Base-by-base conservation (phyloP, 1,140 invertebrate species). In the Hycleus phaleratus region DNA sequence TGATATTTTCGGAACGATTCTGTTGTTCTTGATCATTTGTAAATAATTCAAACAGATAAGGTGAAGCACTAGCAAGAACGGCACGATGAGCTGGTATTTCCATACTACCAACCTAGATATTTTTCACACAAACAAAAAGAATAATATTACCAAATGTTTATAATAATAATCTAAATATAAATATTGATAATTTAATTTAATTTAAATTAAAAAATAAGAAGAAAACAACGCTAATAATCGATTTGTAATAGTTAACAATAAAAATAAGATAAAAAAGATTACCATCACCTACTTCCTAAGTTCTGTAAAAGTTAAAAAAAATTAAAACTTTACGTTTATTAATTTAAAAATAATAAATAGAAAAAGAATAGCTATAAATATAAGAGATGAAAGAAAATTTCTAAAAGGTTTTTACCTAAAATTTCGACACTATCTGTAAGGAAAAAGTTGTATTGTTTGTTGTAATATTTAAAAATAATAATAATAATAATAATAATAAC, bases 11-110 rank as follows among this genome's bases (percentile, higher is more conserved):
- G 47, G 69, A 54, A 63, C 71, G 56, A 68, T 75, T 69, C 71
- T 75, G 60, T 49, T 68, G 63, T 63, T 86, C 82, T 58, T 71
- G 66, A 65, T 86, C 82, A 10, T 77, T 77, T 10, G 79, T 79
- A 71, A 92, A 90, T 64, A 90, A 74, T 66, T 91, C 86, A 63
- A 91, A 84, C 11, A 93, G 76, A 73, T 87, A 87, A 2, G 86
- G 84, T 55, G 86, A 88, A 25, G 83, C 84, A 58, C 85, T 83
- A 1, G 87, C 88, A 45, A 93, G 72, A 24, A 92, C 86, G 38
- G 84, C 85, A 61, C 85, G 78, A 73, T 91, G 90, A 24, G 85
- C 87, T 59, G 85, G 81, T 38, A 91, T 78, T 74, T 91, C 88
- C 6, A 79, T 78, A 70, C 79, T 86, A 43, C 81, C 85, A 64